These are phyloP conservation scores for Ceyx erithaca DNA, from an alignment of 2,797 vertebrate species.

Conservation along the genomic window DNA sequence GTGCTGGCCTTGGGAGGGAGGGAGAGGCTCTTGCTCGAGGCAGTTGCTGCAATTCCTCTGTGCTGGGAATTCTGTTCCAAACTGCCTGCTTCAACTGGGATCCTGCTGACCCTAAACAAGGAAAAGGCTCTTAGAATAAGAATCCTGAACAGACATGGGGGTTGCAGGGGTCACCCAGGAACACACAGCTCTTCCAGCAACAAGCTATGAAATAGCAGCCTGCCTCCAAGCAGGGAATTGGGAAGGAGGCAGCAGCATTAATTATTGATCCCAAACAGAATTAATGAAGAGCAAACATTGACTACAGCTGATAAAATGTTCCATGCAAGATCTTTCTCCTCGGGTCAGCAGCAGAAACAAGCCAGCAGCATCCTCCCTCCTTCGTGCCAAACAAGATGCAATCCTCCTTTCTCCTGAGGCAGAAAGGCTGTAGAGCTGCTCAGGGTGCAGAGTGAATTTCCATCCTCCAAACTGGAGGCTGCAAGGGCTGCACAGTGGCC, in stretches of 20 bases:
- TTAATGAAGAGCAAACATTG: conserved; percentile 60
- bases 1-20: background rate
- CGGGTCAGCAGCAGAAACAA: background rate
- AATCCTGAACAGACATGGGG: background rate
- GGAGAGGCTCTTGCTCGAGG: background rate
- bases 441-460: background rate
- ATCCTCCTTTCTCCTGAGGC: background rate
- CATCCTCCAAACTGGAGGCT: background rate
- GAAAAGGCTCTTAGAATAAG: background rate
- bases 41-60: background rate
- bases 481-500: background rate
- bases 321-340: conserved; percentile 1
- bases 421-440: background rate
- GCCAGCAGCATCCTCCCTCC: background rate
- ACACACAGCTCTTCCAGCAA: background rate
- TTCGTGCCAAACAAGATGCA: background rate
- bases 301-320: conserved; percentile 28
- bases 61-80: background rate
- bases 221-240: background rate
- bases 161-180: background rate
- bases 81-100: background rate
- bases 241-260: conserved; percentile 32
- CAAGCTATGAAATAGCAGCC: background rate
- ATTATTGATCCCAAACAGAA: conserved; percentile 68
- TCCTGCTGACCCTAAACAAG: background rate